phyloP scores from a whole-genome alignment of 2,797 vertebrate species.

The Carcharodon carcharias region DNA sequence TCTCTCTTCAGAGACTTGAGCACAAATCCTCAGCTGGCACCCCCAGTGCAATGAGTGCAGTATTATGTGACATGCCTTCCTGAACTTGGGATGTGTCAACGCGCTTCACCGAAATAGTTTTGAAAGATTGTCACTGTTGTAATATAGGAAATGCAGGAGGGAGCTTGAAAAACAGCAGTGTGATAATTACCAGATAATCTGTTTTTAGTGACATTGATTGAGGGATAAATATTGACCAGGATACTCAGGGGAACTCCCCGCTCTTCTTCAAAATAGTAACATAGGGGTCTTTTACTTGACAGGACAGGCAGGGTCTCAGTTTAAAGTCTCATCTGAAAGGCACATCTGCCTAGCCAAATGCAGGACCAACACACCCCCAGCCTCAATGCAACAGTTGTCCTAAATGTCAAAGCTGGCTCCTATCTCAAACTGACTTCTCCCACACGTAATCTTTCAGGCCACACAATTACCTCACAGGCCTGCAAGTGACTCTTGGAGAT shows the following conservation, averaged over 20 bases:
- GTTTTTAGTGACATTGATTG: too few relatives aligned
- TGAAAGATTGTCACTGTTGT: background rate
- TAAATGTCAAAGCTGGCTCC: too few relatives aligned
- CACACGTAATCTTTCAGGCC: too few relatives aligned
- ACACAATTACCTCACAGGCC: too few relatives aligned
- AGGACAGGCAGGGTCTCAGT: background rate
- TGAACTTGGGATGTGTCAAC: background rate
- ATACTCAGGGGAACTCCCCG: too few relatives aligned
- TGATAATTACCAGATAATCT: too few relatives aligned
- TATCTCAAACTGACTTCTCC: too few relatives aligned
- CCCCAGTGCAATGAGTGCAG: background rate
- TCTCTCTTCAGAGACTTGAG: background rate
- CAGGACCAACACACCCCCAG: background rate
- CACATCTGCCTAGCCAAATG: too few relatives aligned
- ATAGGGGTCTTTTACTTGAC: background rate
- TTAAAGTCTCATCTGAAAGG: too few relatives aligned
- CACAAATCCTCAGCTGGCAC: background rate
- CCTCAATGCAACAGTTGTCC: background rate
- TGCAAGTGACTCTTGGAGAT: too few relatives aligned
- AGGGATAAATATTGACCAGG: too few relatives aligned
- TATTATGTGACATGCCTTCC: background rate
- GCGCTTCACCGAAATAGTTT: background rate
- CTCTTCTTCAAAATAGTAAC: background rate
- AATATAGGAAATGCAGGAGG: background rate
- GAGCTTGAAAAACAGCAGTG: background rate